Conservation (phyloP, 2,797 vertebrate genomes). For the Hydrophis major region DNA sequence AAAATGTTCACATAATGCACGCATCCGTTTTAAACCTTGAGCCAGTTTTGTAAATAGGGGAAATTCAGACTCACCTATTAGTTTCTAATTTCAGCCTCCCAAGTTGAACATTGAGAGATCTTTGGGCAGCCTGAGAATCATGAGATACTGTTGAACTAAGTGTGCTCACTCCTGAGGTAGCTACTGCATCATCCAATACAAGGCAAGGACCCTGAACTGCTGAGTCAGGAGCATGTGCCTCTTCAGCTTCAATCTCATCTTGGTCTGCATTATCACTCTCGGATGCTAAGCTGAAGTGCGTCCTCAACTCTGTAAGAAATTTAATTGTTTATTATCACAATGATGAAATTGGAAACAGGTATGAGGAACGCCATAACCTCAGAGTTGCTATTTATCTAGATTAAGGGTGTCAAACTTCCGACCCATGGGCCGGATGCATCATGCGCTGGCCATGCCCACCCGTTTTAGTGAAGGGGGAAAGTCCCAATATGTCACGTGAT, state of each 20-base stretch:
- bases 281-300: conserved; percentile 94
- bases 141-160: conserved; percentile 95
- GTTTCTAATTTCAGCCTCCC: conserved; percentile 95
- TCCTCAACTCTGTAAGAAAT: conserved; percentile 81
- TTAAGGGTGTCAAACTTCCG: not conserved
- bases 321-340: not conserved
- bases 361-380: not conserved
- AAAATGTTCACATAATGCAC: not conserved
- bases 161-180: conserved; percentile 96
- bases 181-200: conserved; percentile 86
- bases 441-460: too few relatives aligned
- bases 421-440: too few relatives aligned
- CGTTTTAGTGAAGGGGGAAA: too few relatives aligned
- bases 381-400: not conserved
- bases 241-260: conserved; percentile 80
- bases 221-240: conserved; percentile 75
- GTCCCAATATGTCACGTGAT: too few relatives aligned
- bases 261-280: conserved; percentile 93
- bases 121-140: conserved; percentile 84
- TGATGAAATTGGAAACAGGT: conserved; percentile 13
- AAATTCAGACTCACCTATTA: conserved; percentile 76
- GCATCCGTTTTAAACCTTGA: not conserved
- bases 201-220: conserved; percentile 70
- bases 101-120: conserved; percentile 87
- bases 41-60: not conserved